Evolutionary conservation across 1,140 invertebrate species (phyloP), one percentile per base, ranked within the genome.

Genomic region (Drosophila bipectinata): DNA sequence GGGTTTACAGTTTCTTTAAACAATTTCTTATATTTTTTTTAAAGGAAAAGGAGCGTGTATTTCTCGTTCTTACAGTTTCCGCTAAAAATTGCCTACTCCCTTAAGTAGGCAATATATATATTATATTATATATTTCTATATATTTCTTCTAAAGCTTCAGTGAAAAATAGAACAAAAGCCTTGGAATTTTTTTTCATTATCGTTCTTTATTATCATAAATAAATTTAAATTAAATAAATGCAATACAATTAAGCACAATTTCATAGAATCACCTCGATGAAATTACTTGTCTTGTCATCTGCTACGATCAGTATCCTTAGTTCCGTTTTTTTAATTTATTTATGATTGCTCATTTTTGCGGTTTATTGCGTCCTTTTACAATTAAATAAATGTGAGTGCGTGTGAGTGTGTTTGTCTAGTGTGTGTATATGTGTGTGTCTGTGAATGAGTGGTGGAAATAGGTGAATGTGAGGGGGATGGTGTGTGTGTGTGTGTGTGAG

Each of bases 141-240:
- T 6, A 30, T 37, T 37, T 37, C 10, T 37, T 37, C 4, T 37
- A 37, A 10, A 37, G 9, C n/a, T 37, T 37, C 3, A 4, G 4
- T 37, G 10, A 12, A 14, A 21, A 32, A 32, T 30, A 2, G 14
- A 9, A 21, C 21, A 3, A 21, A 21, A 2, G 21, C 21, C 5
- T n/a, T 56, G 7, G 18, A 7, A 58, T 66, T 84, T 75, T 66
- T 75, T 73, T 75, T 73, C 78, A 66, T 89, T 88, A 82, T 87
- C 75, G 78, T 88, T 89, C 67, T 88, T 88, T 89, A 89, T 88
- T 88, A 79, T 89, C 68, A 89, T 83, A 88, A 88, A 88, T 89
- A 89, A 63, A 83, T 88, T 88, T 88, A 88, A 83, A 88, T 88
- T 88, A 88, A 88, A 88, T 88, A 88, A 88, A 88, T 88, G 83